Base-by-base conservation (phyloP, 2,113 vertebrate species). In the Actenoides lindsayi region DNA sequence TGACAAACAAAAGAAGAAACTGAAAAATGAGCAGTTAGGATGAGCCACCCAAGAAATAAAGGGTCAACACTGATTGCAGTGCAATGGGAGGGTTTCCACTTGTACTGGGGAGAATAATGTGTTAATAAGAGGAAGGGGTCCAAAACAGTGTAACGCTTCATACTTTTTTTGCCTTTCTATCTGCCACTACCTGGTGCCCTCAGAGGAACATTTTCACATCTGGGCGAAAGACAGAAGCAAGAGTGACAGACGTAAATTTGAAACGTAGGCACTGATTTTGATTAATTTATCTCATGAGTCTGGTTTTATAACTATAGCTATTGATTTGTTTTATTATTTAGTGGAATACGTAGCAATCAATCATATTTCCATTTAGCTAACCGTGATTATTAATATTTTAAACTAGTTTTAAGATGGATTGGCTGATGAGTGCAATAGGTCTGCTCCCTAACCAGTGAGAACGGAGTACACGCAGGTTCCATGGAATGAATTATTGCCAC, bases 311-410 rank as follows among this genome's bases (percentile, higher is more conserved):
- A 84, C 79, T 64, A 46, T 74, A 76, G 73, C 63, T 82, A 95
- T 95, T 93, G 92, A 96, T 87, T 69, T 87, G 41, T 79, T 96
- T 85, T 94, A 95, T 94, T 94, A 89, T 97, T 95, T 92, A 94
- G 92, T 87, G 41, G 83, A 89, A 97, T 87, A 91, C 50, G 57
- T 87, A 89, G 74, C 48, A 77, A 79, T 96, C 93, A 90, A 91
- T 96, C 94, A 83, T 88, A 94, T 93, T 95, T 96, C 91, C 89
- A 87, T 87, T 76, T 81, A 81, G 93, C 92, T 93, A 95, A 77
- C 74, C 77, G 42, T 80, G 94, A 93, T 91, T 94, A 84, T 94
- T 94, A 96, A 96, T 95, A 91, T 96, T 92, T 97, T 91, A 96
- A 92, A 81, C 59, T 60, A 69, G 54, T 85, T 95, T 97, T 83